Evolutionary conservation across 2,888 invertebrate genomes (phyloP).

Genomic region (Thecocarcelia acutangulata): DNA sequence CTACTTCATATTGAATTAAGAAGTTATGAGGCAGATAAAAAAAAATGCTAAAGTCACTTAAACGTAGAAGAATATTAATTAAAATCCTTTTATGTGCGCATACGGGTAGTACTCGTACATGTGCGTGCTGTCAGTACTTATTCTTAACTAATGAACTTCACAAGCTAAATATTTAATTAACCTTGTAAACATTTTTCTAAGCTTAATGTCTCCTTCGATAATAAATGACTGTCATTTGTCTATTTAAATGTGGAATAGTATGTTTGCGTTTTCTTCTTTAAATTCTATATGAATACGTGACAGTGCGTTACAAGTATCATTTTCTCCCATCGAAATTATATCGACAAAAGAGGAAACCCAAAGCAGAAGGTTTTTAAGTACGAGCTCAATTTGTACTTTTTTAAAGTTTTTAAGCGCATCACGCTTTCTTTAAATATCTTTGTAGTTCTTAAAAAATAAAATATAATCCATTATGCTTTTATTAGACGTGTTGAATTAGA

Average conservation of each 20-base stretch:
- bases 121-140: not conserved
- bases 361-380: not conserved
- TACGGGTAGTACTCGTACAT: too few species aligned
- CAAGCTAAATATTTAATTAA: constrained; percentile 64
- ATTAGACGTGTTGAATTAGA: too few species aligned
- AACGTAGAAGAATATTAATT: constrained; percentile 34
- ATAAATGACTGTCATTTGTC: constrained; percentile 61
- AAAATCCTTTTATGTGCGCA: constrained; percentile 18
- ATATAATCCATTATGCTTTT: too few species aligned
- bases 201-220: constrained; percentile 41
- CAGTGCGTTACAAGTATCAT: constrained; percentile 22
- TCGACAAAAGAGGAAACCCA: not conserved
- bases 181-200: constrained; percentile 34
- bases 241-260: constrained; percentile 2
- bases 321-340: not conserved
- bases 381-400: not conserved
- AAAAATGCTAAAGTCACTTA: too few species aligned
- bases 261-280: not conserved
- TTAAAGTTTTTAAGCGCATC: too few species aligned
- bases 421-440: too few species aligned
- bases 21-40: constrained; percentile 34
- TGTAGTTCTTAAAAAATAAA: too few species aligned
- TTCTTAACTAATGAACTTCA: constrained; percentile 53
- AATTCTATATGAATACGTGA: constrained; percentile 46
- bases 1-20: constrained; percentile 55